Evolutionary conservation across 1,140 invertebrate genomes (phyloP).

Genomic region (Dinoponera quadriceps): DNA sequence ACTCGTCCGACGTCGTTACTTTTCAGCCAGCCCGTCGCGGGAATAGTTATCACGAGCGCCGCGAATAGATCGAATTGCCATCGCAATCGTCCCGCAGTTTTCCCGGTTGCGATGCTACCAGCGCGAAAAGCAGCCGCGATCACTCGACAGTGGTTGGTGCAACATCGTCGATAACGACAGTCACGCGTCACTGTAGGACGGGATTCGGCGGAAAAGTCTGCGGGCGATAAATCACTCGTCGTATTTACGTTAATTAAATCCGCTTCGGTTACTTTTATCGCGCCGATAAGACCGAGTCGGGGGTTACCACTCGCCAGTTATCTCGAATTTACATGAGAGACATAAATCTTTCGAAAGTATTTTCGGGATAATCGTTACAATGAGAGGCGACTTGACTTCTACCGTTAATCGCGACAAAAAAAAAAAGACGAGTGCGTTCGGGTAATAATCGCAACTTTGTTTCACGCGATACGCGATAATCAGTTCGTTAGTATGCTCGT

Average conservation of each 20-base stretch:
- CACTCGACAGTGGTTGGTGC: not conserved
- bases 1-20: not conserved
- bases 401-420: too few species aligned
- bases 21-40: not conserved
- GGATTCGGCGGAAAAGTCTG: not conserved
- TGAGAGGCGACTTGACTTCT: too few species aligned
- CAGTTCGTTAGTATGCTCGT: too few species aligned
- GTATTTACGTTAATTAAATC: conserved; percentile 8
- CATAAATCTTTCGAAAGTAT: not conserved
- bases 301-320: not conserved
- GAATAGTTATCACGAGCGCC: conserved; percentile 5
- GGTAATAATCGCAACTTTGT: too few species aligned
- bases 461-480: too few species aligned
- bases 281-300: not conserved
- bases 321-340: not conserved
- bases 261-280: conserved; percentile 4
- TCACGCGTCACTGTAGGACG: not conserved
- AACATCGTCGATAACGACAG: not conserved
- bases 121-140: not conserved
- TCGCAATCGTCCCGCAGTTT: not conserved
- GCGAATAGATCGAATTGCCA: not conserved
- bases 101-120: not conserved
- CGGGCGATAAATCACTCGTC: not conserved
- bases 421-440: too few species aligned
- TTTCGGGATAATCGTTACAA: not conserved